Base-by-base conservation (phyloP, 2,888 invertebrate genomes). In the Morpho deidamia region DNA sequence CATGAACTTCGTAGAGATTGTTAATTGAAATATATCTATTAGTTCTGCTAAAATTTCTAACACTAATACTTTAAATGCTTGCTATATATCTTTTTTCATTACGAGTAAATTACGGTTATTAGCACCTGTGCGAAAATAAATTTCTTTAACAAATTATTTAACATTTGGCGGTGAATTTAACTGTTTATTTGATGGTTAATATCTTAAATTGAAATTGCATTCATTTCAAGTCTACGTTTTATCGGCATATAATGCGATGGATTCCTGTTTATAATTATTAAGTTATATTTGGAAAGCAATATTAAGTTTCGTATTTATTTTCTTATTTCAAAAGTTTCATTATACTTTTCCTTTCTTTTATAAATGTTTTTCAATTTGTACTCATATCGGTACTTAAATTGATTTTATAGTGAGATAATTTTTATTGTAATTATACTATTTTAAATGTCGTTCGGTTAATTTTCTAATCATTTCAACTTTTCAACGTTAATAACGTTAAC, bases 291-390 rank as follows among this genome's bases (percentile, higher is more conserved):
- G 9, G 11, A 11, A 12, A 32, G 11, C 39, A 9, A 32, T 40
- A 23, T 33, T 23, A 47, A 32, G 32, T 32, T 47, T 47, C n/a
- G n/a, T 14, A 35, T 35, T 42, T 34, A n/a, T 49, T 12, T 42
- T 35, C 12, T 37, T 12, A 35, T 3, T 44, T 44, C 33, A 12
- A 12, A 34, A 44, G 10, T 44, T 44, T n/a, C 5, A 14, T 37
- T 53, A 11, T 40, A 11, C 38, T 9, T 45, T 43, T 35, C 34
- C 37, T 43, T 35, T 50, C 42, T 11, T 46, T 45, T 51, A 14
- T 14, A 60, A 56, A 62, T 59, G 58, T 64, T 56, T n/a, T 60
- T 50, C 14, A 35, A 8, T 61, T 56, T 59, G 59, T 55, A 55
- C 53, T 48, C 58, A 57, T 51, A 34, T 35, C 51, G 41, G 32